Base-by-base conservation (phyloP, 1,140 invertebrate genomes). In the Caerostris extrusa region DNA sequence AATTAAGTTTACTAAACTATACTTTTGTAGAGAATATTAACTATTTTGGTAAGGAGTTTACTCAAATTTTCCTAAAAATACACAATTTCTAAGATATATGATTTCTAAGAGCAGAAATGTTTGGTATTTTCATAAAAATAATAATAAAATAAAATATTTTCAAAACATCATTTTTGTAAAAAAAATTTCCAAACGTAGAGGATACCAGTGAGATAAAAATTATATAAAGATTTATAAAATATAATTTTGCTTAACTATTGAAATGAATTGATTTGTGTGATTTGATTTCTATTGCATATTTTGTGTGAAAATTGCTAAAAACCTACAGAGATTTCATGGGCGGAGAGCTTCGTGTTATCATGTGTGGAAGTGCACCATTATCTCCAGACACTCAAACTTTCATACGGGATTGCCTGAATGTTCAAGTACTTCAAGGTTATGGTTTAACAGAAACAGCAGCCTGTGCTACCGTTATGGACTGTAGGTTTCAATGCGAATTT, bases 301-400 rank as follows among this genome's bases (percentile, higher is more conserved):
- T 3, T 53, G 85, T n/a, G n/a, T n/a, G 87, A 55, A 85, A 90
- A 50, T 12, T 90, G 5, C 57, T 94, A 64, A 95, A 98, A 93
- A 97, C 12, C 94, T 93, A 93, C 55, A 50, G 53, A 56, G 86
- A 93, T 50, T 93, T 93, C 14, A 93, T 99, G 95, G 99, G 99
- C 77, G 99, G 99, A 6, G 96, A 97, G 57, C 96, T 99, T 58
- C 97, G 98, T 50, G 96, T 98, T 89, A 98, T 99, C 95, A 97
- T 99, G 91, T 97, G 97, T 19, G 99, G 99, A 89, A 99, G 99
- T 94, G 99, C 99, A 61, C 99, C 99, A 50, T 96, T 99, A 0
- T 98, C 98, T n/a, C 97, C 98, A 3, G 98, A 99, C 95, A 99
- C 99, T 8, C 99, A 99, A 95, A 97, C 98, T 95, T 99, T 99